Percentiles rank a stretch among this genome's conserved stretches.
Conservation (phyloP, 2,888 invertebrate genomes). For the Cephus pulcher region DNA sequence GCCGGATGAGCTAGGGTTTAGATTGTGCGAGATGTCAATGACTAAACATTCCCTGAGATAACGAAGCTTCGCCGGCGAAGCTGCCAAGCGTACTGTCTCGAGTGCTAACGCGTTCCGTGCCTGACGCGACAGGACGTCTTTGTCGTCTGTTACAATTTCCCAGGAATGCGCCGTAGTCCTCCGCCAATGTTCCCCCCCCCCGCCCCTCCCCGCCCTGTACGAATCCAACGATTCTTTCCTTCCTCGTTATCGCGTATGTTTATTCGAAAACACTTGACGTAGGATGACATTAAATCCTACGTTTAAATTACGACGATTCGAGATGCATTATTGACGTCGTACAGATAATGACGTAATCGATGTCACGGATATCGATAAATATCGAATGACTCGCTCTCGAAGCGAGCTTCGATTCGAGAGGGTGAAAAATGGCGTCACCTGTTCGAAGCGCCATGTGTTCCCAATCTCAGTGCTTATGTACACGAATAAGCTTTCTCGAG, state of each 20-base stretch:
- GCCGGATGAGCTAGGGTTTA: not conserved
- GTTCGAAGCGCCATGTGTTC: constrained; percentile 3
- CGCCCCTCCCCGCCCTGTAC: not conserved
- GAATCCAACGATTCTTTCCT: not conserved
- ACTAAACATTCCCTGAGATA: not conserved
- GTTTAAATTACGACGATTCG: not conserved
- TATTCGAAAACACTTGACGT: not conserved
- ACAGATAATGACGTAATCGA: not conserved
- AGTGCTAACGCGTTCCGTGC: not conserved
- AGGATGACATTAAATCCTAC: not conserved
- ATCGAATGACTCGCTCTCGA: not conserved
- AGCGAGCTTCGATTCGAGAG: not conserved
- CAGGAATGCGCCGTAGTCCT: constrained; percentile 16
- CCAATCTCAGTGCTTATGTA: not conserved
- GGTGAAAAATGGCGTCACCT: constrained; percentile 4
- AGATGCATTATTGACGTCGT: not conserved
- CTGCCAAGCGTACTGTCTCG: not conserved
- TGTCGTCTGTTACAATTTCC: not conserved
- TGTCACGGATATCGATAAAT: not conserved
- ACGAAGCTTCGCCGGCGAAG: not conserved
- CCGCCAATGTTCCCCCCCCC: not conserved
- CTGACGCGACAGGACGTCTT: not conserved
- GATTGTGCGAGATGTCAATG: not conserved
- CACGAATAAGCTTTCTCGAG: not conserved
- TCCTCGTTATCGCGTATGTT: not conserved